Conservation (phyloP, 2,888 invertebrate species). For the Onthophagus sagittarius region DNA sequence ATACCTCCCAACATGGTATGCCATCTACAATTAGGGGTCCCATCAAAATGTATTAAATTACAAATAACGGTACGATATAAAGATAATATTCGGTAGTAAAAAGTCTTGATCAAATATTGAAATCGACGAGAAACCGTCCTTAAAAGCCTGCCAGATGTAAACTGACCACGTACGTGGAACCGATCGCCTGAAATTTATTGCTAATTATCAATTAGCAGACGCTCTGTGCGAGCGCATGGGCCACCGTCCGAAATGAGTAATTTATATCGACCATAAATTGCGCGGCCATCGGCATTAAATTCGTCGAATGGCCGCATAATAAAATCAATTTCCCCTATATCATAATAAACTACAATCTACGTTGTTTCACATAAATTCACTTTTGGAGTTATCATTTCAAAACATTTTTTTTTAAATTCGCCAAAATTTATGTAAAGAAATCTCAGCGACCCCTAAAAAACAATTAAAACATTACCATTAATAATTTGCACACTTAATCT, state of each 20-base stretch:
- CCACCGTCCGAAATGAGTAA: constrained; percentile 15
- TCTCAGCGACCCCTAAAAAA: constrained; percentile 22
- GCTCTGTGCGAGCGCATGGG: constrained; percentile 14
- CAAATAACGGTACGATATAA: background rate
- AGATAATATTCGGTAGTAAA: background rate
- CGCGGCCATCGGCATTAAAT: background rate
- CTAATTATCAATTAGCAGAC: constrained; percentile 21
- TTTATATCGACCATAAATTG: constrained; percentile 24
- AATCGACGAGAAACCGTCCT: background rate
- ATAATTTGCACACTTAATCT: constrained; percentile 24
- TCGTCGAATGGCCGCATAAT: background rate
- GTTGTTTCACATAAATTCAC: too few relatives aligned
- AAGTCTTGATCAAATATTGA: background rate
- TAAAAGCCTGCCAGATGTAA: background rate
- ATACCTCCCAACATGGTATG: background rate
- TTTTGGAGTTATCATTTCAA: too few relatives aligned
- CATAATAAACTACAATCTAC: background rate
- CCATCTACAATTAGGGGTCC: background rate
- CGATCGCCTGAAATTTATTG: constrained; percentile 17
- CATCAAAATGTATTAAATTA: background rate
- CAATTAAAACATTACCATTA: constrained; percentile 25
- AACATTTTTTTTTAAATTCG: too few relatives aligned
- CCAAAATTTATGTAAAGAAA: constrained; percentile 6
- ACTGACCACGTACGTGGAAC: background rate
- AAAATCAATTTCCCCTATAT: background rate